Evolutionary conservation across 2,113 vertebrate species (phyloP).

Genomic region (Serilophus lunatus): DNA sequence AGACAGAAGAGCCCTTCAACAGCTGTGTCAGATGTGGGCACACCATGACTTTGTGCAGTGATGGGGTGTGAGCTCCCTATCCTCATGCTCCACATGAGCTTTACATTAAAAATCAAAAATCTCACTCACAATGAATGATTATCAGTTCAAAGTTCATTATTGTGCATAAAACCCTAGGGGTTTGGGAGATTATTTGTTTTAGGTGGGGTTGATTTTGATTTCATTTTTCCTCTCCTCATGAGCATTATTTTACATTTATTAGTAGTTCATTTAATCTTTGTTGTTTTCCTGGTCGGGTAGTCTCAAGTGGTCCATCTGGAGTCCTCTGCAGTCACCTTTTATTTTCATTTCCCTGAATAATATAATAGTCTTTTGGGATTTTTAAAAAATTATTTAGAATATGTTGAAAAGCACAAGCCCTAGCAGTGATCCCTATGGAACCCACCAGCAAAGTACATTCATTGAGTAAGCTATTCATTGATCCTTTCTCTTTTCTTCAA

Average conservation of each 20-base stretch:
- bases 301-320: not conserved
- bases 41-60: not conserved
- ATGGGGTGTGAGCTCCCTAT: not conserved
- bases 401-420: not conserved
- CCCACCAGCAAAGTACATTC: not conserved
- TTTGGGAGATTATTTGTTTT: not conserved
- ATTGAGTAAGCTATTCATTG: not conserved
- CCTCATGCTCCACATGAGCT: not conserved
- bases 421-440: not conserved
- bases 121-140: not conserved
- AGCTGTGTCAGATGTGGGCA: rapidly evolving
- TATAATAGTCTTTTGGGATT: not conserved
- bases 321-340: not conserved
- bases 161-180: not conserved
- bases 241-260: not conserved
- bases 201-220: not conserved
- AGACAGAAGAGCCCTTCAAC: not conserved
- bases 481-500: not conserved
- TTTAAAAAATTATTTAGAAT: not conserved
- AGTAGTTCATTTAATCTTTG: not conserved
- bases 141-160: not conserved
- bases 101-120: not conserved
- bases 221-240: not conserved
- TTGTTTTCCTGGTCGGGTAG: not conserved
- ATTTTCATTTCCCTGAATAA: not conserved